Evolutionary conservation across 2,797 vertebrate species (phyloP).

Genomic region (Alfaro cultratus): DNA sequence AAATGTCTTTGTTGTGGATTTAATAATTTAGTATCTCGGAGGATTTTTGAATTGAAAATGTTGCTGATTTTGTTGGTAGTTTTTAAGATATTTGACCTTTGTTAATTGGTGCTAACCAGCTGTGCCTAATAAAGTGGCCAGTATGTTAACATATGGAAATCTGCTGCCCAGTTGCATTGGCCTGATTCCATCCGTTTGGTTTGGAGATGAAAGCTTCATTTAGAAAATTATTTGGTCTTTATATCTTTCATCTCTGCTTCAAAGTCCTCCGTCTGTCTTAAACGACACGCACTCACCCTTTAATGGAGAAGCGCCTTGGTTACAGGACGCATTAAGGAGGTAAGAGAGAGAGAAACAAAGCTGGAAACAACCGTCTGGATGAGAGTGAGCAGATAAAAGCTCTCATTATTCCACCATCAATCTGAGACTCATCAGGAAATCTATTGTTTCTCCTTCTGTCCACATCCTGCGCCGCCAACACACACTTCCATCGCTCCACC

Average conservation of each 20-base stretch:
- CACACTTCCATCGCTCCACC: neutral
- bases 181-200: neutral
- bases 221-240: neutral
- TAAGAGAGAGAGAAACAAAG: slow-evolving; percentile 16
- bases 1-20: no score
- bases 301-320: slow-evolving; percentile 24
- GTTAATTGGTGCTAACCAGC: neutral
- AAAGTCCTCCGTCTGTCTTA: neutral
- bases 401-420: slow-evolving; percentile 67
- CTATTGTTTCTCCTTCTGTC: slow-evolving; percentile 50
- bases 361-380: slow-evolving; percentile 12
- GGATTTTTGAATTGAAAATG: no score
- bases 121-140: neutral
- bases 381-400: slow-evolving; percentile 35
- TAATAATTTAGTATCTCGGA: no score
- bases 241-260: slow-evolving; percentile 15
- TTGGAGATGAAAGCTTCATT: neutral
- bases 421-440: slow-evolving; percentile 46
- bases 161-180: neutral
- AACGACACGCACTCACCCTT: neutral
- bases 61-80: no score
- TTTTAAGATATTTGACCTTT: neutral
- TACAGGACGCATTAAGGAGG: slow-evolving; percentile 9
- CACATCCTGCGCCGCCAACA: slow-evolving; percentile 16
- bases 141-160: neutral